Evolutionary conservation across 1,140 invertebrate genomes (phyloP).

Genomic region (Leptinotarsa defecta): DNA sequence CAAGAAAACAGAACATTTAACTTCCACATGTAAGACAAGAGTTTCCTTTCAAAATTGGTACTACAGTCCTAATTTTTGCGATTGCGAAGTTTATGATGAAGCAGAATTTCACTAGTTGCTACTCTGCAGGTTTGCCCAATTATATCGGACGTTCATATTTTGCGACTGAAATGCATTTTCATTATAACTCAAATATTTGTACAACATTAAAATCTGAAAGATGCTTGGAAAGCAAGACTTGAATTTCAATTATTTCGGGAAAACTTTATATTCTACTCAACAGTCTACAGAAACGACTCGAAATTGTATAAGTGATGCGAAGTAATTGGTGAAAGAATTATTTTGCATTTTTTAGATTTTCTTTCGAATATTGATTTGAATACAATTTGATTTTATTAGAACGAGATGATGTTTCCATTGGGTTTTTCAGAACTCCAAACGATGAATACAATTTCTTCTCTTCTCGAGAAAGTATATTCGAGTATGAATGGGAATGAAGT

Average conservation of each 20-base stretch:
- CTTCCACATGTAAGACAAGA: too few species aligned
- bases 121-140: background rate
- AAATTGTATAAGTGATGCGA: too few species aligned
- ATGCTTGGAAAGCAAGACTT: background rate
- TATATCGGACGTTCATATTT: background rate
- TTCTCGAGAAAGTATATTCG: too few species aligned
- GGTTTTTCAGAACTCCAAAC: too few species aligned
- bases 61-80: too few species aligned
- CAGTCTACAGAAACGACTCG: background rate
- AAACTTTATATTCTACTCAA: background rate
- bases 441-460: too few species aligned
- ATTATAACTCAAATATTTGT: slow-evolving; percentile 4
- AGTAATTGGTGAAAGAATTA: background rate
- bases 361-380: background rate
- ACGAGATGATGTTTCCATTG: background rate
- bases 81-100: too few species aligned
- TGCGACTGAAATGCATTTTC: background rate
- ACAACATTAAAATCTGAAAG: background rate
- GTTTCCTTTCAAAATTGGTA: too few species aligned
- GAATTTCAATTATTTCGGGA: background rate
- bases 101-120: background rate
- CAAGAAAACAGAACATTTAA: too few species aligned
- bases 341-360: background rate
- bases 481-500: too few species aligned
- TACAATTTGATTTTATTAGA: background rate